Evolutionary conservation across 1,140 invertebrate genomes (phyloP), one percentile per base, ranked within the genome.

Genomic region (Procambarus virginalis): DNA sequence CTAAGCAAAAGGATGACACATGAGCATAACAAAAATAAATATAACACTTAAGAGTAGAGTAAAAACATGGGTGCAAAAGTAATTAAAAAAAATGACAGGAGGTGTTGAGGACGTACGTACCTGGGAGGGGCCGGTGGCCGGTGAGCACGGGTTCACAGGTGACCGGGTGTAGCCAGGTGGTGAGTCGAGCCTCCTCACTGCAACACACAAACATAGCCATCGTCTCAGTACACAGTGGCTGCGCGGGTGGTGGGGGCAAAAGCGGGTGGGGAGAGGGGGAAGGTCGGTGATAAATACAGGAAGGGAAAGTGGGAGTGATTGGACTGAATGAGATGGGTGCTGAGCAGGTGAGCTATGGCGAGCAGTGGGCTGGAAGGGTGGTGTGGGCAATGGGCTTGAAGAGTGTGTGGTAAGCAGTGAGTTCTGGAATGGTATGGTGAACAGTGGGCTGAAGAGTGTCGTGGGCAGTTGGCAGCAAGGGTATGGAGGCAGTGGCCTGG

Each of bases 111-210:
- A 5, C 12, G 4, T 22, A 64, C 88, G 20, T 89, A 89, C 88
- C 88, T 84, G 73, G 68, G 34, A 84, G 73, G 6, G 70, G 68
- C 2, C 75, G 58, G 88, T 89, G 88, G 45, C 88, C 88, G 45
- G 88, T 89, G 45, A 89, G 73, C 51, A 70, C 81, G 14, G 88
- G 88, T 68, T 89, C 81, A 64, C 76, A 78, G 58, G 88, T 78
- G 45, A 89, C 81, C 6, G 88, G 88, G 75, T 89, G 88, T 8
- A 89, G 81, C 88, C 88, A 89, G 9, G 81, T 84, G 73, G 88
- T 89, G 34, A 89, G 3, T 9, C 88, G 80, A n/a, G 88, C 81
- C 55, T 84, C 81, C 88, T 89, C 88, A 84, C 88, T 89, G 88
- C 51, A 89, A 89, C 81, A 78, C n/a, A 79, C 68, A 73, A 73